These are phyloP conservation scores for Leptinotarsa peninsularis DNA, from an alignment of 2,888 invertebrate species.

Conservation along the genomic window DNA sequence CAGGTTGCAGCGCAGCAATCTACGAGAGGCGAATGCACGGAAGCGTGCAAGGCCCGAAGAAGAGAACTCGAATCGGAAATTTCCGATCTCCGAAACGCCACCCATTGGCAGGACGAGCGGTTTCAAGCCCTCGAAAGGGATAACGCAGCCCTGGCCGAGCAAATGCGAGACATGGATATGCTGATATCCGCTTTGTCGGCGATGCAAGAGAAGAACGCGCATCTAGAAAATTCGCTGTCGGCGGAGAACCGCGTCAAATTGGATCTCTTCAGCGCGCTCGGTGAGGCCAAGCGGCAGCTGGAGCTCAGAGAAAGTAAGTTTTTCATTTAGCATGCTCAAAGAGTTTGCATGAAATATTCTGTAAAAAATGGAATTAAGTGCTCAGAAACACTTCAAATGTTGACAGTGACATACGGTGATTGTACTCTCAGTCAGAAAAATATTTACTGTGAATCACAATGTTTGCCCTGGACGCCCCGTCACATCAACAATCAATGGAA, in stretches of 20 bases:
- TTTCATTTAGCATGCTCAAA: slow-evolving; percentile 22
- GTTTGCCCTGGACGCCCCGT: too few species aligned
- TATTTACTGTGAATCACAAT: too few species aligned
- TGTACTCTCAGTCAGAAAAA: too few species aligned
- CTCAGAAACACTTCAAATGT: too few species aligned
- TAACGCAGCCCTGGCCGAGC: slow-evolving; percentile 61
- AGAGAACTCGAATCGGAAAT: slow-evolving; percentile 75
- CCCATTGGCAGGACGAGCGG: slow-evolving; percentile 73
- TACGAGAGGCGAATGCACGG: slow-evolving; percentile 64
- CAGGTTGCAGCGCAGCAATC: slow-evolving; percentile 60
- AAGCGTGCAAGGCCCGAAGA: slow-evolving; percentile 66
- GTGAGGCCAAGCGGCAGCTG: slow-evolving; percentile 92
- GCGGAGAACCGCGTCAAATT: slow-evolving; percentile 98
- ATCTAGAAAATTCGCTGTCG: slow-evolving; percentile 92
- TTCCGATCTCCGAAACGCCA: slow-evolving; percentile 70
- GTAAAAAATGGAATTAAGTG: too few species aligned
- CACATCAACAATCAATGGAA: too few species aligned
- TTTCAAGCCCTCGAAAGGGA: slow-evolving; percentile 71
- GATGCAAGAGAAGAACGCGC: slow-evolving; percentile 90
- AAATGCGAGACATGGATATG: slow-evolving; percentile 77
- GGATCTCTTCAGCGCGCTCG: slow-evolving; percentile 96
- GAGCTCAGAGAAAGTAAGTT: slow-evolving; percentile 86
- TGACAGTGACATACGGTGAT: too few species aligned
- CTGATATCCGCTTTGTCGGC: slow-evolving; percentile 83
- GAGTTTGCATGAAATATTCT: too few species aligned